Evolutionary conservation across 1,140 invertebrate genomes (phyloP), one percentile per base, ranked within the genome.

Genomic region (Radopholus similis): DNA sequence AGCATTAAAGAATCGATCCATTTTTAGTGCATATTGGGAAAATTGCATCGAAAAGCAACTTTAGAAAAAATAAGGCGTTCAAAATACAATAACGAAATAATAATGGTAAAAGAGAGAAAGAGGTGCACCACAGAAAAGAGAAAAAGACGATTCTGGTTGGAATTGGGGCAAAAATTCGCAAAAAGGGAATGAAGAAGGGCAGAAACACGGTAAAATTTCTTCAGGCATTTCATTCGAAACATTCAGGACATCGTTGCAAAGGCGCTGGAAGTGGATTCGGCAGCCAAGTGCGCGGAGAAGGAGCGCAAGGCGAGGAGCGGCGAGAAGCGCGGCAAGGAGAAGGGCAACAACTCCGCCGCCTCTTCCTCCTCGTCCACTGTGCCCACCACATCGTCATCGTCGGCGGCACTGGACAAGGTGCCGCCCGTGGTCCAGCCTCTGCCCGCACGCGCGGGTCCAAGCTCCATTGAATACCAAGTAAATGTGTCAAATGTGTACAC

Each of bases 281-380:
- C 56, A 13, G 70, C 70, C 4, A 72, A 72, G 47, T 68, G 21
- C n/a, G 70, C 70, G 13, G 70, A 72, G 44, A 72, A 72, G 30
- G 70, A 72, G 18, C 44, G 70, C 28, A 72, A 73, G 54, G 59
- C 58, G n/a, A 65, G 68, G 26, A 23, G 32, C 34, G 60, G 44
- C 2, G 68, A 70, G 18, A 70, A 70, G 35, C 47, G 68, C 30
- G 40, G 18, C 21, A 38, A 64, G 28, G 32, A 70, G 13, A 62
- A 49, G 32, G 47, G 18, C 28, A 28, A 42, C 9, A 28, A 42
- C 15, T n/a, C 42, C 40, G 15, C 13, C 11, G 42, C 26, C 18
- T 18, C 21, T 38, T n/a, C 44, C 18, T n/a, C 2, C 23, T 59
- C 26, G 4, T 53, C 11, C 34, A 30, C 49, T n/a, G 23, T 59